Evolutionary conservation across 2,113 vertebrate genomes (phyloP), one percentile per base, ranked within the genome.

Genomic region (Hymenochirus boettgeri): DNA sequence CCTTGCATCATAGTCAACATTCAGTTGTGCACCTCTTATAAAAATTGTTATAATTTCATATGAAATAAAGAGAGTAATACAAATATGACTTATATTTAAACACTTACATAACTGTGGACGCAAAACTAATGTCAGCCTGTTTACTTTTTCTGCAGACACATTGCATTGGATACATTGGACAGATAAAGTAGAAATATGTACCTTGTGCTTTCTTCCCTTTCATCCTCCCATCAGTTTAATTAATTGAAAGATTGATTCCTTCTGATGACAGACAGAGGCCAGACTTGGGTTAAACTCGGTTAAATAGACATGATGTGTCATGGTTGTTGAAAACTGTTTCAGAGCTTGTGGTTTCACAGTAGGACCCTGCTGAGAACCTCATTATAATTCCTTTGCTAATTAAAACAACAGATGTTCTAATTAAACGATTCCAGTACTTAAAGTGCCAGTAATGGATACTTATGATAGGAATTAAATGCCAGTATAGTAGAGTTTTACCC

Each of bases 371-470:
- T 3, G 62, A 64, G 73, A 71, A 61, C 72, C 71, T 75, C 72
- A 72, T 79, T 77, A 72, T 70, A 76, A 80, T 78, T 79, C 75
- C 70, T 81, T 56, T 75, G 75, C 73, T 76, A 81, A 80, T 82
- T 83, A 79, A 80, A 83, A 72, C 70, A 78, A 74, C 80, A 85
- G 79, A 74, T 79, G 76, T 79, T 84, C 59, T 74, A 76, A 80
- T 82, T 76, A 80, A 77, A 81, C 77, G 70, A 39, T 57, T 85
- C 61, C 67, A 77, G 65, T 61, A 57, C 35, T 81, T 81, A 75
- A 75, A 75, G 81, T 75, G 73, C 73, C 76, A 70, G 59, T 74
- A 77, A 72, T 74, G 60, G 70, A 72, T 63, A 71, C 61, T 75
- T 35, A 69, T 67, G 74, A 75, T 72, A 66, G 54, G 65, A 35